phyloP scores from a whole-genome alignment of 2,113 vertebrate species.

The Synodontis membranacea region DNA sequence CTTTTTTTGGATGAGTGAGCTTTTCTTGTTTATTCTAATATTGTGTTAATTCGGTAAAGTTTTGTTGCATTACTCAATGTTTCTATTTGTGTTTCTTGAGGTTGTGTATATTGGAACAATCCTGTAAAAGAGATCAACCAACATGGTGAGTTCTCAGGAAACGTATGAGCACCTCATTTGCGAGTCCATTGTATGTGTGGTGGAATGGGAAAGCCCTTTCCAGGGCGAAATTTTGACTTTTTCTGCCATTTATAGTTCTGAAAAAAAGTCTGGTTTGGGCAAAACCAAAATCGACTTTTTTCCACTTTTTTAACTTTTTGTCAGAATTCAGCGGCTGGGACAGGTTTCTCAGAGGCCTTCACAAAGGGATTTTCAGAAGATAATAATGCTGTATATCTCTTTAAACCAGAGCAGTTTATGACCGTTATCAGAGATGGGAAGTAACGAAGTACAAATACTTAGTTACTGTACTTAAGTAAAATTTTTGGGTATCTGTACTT shows the following conservation, averaged over 20 bases:
- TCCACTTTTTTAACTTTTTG: background rate
- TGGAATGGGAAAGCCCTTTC: background rate
- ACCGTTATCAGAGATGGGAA: no score
- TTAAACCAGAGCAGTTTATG: background rate
- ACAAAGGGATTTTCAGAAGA: background rate
- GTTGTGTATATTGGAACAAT: slow-evolving; percentile 41
- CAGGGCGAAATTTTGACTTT: background rate
- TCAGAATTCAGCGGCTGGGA: background rate
- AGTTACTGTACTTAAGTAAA: no score
- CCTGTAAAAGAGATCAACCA: slow-evolving; percentile 29
- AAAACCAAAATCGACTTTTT: no score
- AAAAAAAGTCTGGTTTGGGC: background rate
- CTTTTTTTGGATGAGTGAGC: background rate
- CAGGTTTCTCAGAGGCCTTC: background rate
- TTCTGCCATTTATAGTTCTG: background rate
- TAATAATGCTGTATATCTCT: background rate
- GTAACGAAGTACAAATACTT: no score
- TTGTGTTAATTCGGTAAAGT: slow-evolving; percentile 29
- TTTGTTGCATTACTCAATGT: slow-evolving; percentile 51
- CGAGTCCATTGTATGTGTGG: background rate
- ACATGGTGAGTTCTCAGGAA: slow-evolving; percentile 62
- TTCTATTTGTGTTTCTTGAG: slow-evolving; percentile 59
- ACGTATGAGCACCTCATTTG: background rate
- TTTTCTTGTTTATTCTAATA: slow-evolving; percentile 27
- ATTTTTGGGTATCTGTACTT: no score